Evolutionary conservation across 2,797 vertebrate genomes (phyloP).

Genomic region (Helicolenus hilgendorfi): DNA sequence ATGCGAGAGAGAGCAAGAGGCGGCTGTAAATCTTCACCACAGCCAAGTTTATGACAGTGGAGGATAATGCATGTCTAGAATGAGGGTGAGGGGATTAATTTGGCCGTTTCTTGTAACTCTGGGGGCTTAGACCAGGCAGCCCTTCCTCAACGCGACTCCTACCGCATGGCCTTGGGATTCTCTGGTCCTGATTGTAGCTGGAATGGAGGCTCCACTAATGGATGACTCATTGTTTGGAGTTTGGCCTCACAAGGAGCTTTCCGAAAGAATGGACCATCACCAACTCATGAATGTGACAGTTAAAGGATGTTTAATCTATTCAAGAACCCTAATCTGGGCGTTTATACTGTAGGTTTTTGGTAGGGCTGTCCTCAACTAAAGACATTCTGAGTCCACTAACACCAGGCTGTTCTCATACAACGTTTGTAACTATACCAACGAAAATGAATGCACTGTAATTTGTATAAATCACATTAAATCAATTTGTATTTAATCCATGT

Average conservation of each 20-base stretch:
- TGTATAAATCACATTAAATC: neutral
- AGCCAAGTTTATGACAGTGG: constrained; percentile 88
- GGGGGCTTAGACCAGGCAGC: constrained; percentile 60
- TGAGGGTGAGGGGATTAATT: constrained; percentile 85
- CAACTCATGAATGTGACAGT: constrained; percentile 10
- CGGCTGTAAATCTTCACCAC: constrained; percentile 81
- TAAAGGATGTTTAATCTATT: constrained; percentile 9
- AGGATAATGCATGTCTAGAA: constrained; percentile 81
- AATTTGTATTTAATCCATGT: neutral
- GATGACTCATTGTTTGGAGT: constrained; percentile 63
- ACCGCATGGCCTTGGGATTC: constrained; percentile 62
- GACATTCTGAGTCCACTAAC: neutral
- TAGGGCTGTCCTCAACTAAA: neutral
- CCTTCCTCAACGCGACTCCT: constrained; percentile 56
- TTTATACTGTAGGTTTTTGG: neutral
- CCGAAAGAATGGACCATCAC: constrained; percentile 35
- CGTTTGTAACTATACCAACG: neutral
- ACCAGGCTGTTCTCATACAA: neutral
- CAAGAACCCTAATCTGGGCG: neutral
- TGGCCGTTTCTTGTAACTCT: constrained; percentile 73
- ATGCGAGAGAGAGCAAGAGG: constrained; percentile 67
- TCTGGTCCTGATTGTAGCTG: constrained; percentile 69
- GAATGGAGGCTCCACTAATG: constrained; percentile 54
- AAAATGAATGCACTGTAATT: neutral
- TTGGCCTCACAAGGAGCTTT: constrained; percentile 43